A percentile compares a stretch with the other conserved stretches of the same genome.
phyloP scores from a whole-genome alignment of 2,888 invertebrate species.

The Tetrapedia diversipes region DNA sequence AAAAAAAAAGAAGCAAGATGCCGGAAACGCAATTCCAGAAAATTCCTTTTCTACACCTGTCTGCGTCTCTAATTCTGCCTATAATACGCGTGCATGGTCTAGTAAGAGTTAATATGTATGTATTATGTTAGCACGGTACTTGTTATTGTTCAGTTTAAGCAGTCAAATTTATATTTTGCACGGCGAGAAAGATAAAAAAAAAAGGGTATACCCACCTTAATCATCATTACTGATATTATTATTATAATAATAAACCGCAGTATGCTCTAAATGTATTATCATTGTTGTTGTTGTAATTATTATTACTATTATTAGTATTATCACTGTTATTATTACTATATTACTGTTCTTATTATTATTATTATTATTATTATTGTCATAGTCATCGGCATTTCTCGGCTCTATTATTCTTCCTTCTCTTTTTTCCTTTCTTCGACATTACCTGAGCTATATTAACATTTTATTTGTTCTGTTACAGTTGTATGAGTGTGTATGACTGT shows the following conservation, averaged over 20 bases:
- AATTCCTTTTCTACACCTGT: not conserved
- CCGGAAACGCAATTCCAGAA: not conserved
- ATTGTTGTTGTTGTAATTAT: slow-evolving; percentile 51
- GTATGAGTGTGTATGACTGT: slow-evolving; percentile 58
- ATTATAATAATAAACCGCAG: slow-evolving; percentile 80
- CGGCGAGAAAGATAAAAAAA: slow-evolving; percentile 42
- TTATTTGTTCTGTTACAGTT: slow-evolving; percentile 67
- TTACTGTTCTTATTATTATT: slow-evolving; percentile 13
- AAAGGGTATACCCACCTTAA: slow-evolving; percentile 55
- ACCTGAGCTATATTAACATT: slow-evolving; percentile 32
- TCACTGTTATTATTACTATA: slow-evolving; percentile 32
- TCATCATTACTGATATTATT: slow-evolving; percentile 74
- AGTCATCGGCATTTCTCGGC: slow-evolving; percentile 2
- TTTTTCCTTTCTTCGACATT: not conserved
- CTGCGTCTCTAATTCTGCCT: slow-evolving; percentile 10
- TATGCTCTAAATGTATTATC: slow-evolving; percentile 78
- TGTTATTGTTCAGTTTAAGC: slow-evolving; percentile 73
- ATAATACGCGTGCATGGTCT: slow-evolving; percentile 21
- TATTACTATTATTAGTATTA: slow-evolving; percentile 25
- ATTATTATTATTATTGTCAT: slow-evolving; percentile 9
- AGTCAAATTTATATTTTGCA: slow-evolving; percentile 72
- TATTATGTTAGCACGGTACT: slow-evolving; percentile 56
- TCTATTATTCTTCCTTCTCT: slow-evolving; percentile 3
- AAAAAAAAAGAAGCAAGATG: too few relatives aligned
- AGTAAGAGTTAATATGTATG: slow-evolving; percentile 40